Evolutionary conservation across 2,888 invertebrate genomes (phyloP), one percentile per base, ranked within the genome.

Genomic region (Hemistola chrysoprasaria): DNA sequence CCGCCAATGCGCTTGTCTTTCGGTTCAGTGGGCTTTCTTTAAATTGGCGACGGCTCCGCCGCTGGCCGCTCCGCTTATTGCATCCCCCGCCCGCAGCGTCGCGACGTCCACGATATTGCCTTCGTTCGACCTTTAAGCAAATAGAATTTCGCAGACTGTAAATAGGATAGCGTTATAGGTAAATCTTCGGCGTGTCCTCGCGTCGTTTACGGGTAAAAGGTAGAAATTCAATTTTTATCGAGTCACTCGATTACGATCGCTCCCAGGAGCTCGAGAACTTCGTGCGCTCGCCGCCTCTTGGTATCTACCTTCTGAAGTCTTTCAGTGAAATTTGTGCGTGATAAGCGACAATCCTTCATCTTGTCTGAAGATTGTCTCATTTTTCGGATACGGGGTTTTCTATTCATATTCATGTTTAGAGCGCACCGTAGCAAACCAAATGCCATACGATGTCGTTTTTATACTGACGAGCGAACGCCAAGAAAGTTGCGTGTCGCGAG

Each of bases 1-100:
- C 88, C 87, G 81, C 86, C 89, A 87, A 85, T 90, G 86, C 88
- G 88, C 89, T 89, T 89, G 87, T 86, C 88, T 90, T 89, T 86
- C 90, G 81, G 88, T 89, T 90, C 90, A 90, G 72, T 90, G 89
- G 85, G 88, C 86, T 90, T 90, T 89, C 90, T 90, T 90, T 89
- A 89, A 90, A 90, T 90, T 89, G 89, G 85, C 87, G 87, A 85
- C 79, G 85, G 85, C 79, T 78, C 71, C 70, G 77, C 61, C 70
- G 77, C 82, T 82, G 77, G 78, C 78, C 86, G 82, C 81, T 75
- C 77, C 79, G 80, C 82, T 87, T 87, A 87, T 88, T 87, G 86
- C 87, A 81, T 79, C 85, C 78, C 78, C 77, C 73, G 73, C 78
- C 83, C 75, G 78, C 78, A 78, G 76, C 84, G 81, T 70, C 78